A percentile compares a stretch with the other conserved stretches of the same genome.
These are phyloP conservation scores for Tipula vernalis DNA, from an alignment of 2,888 invertebrate genomes.

Conservation along the genomic window DNA sequence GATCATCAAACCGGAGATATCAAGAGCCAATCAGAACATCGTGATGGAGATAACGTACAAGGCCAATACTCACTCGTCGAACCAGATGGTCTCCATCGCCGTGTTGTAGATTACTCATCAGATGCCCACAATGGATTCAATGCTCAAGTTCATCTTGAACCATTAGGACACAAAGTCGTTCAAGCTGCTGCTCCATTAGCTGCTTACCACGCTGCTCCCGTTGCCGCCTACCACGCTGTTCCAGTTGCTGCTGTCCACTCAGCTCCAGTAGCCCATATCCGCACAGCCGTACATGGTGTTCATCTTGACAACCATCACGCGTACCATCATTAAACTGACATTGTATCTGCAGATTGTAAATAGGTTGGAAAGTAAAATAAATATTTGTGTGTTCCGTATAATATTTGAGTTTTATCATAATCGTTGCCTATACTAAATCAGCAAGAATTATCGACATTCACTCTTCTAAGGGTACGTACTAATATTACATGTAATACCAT, in stretches of 20 bases:
- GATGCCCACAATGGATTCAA: neutral
- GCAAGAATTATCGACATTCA: neutral
- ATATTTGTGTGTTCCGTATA: neutral
- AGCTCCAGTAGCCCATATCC: neutral
- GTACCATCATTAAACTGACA: neutral
- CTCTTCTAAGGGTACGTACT: neutral
- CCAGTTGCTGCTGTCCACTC: neutral
- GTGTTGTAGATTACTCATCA: neutral
- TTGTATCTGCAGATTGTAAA: neutral
- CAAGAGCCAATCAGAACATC: constrained; percentile 20
- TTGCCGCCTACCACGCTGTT: neutral
- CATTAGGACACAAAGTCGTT: constrained; percentile 13
- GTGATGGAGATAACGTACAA: constrained; percentile 1
- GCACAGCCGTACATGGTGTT: neutral
- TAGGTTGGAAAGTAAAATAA: neutral
- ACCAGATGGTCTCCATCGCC: neutral
- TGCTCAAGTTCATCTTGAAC: constrained; percentile 13
- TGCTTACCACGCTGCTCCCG: neutral
- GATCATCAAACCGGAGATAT: neutral
- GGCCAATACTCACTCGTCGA: neutral
- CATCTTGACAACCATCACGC: neutral
- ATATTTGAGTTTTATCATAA: neutral
- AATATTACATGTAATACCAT: too few species aligned
- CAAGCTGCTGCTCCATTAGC: neutral
- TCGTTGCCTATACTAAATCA: neutral